Conservation (phyloP, 1,140 invertebrate genomes). For the Drosophila ambigua region DNA sequence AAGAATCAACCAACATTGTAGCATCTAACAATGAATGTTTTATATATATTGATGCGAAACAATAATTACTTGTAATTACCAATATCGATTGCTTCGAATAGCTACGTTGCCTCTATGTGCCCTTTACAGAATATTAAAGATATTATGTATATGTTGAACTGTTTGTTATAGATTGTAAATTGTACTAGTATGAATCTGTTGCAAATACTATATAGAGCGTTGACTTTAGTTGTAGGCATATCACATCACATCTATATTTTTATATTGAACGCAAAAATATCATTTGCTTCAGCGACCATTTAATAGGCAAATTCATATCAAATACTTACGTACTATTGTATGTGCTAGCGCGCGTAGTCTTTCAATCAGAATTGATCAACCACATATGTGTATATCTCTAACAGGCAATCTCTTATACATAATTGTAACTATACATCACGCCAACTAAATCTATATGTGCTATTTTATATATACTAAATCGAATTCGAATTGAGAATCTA, state of each 20-base stretch:
- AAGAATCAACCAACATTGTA: conserved; percentile 43
- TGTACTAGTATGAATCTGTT: conserved; percentile 35
- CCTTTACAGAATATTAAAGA: conserved; percentile 39
- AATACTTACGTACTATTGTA: conserved; percentile 1
- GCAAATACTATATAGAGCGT: conserved; percentile 60
- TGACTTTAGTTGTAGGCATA: conserved; percentile 78
- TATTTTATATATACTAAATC: conserved; percentile 56
- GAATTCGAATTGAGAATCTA: conserved; percentile 36
- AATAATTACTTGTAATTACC: conserved; percentile 51
- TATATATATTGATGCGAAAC: conserved; percentile 53
- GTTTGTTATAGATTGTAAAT: conserved; percentile 38
- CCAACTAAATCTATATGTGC: conserved; percentile 58
- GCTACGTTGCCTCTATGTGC: conserved; percentile 37
- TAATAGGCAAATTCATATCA: conserved; percentile 66
- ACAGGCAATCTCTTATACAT: conserved; percentile 67
- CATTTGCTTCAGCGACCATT: conserved; percentile 54
- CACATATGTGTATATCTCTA: conserved; percentile 53
- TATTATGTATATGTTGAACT: conserved; percentile 47
- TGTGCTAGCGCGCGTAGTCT: conserved; percentile 49
- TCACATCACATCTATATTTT: conserved; percentile 61
- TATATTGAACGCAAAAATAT: conserved; percentile 66
- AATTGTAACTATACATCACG: conserved; percentile 20
- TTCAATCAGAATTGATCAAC: conserved; percentile 37
- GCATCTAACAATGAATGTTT: conserved; percentile 66
- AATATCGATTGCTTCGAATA: conserved; percentile 46